Evolutionary conservation across 2,888 invertebrate genomes (phyloP), one percentile per base, ranked within the genome.

Genomic region (Lydus trimaculatus): DNA sequence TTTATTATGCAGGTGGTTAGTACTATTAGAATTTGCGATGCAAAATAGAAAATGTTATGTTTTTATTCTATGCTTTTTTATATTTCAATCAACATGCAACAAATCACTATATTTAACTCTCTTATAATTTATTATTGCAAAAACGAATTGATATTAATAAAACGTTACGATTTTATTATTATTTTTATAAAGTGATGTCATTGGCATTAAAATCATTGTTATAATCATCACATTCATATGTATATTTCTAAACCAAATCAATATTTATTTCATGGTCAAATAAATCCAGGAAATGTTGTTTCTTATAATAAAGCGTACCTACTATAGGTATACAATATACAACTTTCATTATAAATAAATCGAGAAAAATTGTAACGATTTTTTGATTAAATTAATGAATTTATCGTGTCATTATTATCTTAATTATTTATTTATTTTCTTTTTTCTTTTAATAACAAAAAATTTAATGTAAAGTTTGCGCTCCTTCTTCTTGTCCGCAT

Each of bases 401-500:
- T 28, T 28, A 28, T 28, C 28, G 28, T 28, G 28, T 28, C 28
- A 17, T 43, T 11, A n/a, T 43, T 43, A 43, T 1, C 43, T n/a
- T n/a, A 43, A 43, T 43, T 43, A 17, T 43, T 17, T n/a, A n/a
- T n/a, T n/a, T n/a, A n/a, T n/a, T n/a, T n/a, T n/a, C n/a, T n/a
- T n/a, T n/a, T n/a, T n/a, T n/a, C n/a, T n/a, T n/a, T n/a, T n/a
- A n/a, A 43, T 17, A n/a, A 43, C 4, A 43, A 70, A 64, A 58
- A 61, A 71, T 72, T 81, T 83, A 83, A 83, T 83, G 83, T 83
- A 84, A 82, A 83, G 83, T 82, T 84, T 80, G 82, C 82, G 81
- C 83, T 82, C 81, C 28, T 82, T 81, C 83, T 82, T 82, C 81
- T 78, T 72, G 74, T 75, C 76, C 78, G 77, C 79, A 77, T 79